A percentile compares a stretch with the other conserved stretches of the same genome.
Evolutionary conservation across 2,113 vertebrate genomes (phyloP).

Genomic region (Carassius auratus): DNA sequence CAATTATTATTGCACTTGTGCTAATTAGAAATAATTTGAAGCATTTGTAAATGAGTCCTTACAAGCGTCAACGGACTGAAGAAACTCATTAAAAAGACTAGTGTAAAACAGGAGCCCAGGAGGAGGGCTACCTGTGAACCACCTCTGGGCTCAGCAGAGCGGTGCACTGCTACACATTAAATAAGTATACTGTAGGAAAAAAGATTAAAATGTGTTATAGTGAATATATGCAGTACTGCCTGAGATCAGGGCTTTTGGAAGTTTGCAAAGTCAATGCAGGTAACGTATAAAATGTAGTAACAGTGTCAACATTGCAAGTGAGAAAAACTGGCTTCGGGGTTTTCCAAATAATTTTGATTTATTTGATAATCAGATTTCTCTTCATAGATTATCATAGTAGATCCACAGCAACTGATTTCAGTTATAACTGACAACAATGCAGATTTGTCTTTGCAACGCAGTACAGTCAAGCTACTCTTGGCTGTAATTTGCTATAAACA

Average conservation of each 20-base stretch:
- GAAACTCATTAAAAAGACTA: conserved; percentile 59
- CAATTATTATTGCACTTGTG: conserved; percentile 87
- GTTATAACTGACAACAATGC: not conserved
- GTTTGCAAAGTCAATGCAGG: not conserved
- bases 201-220: not conserved
- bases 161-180: not conserved
- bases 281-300: not conserved
- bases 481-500: not conserved
- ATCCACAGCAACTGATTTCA: not conserved
- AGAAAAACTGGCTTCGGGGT: not conserved
- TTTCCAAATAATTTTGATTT: not conserved
- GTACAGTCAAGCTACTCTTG: not conserved
- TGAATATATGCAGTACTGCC: not conserved
- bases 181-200: not conserved
- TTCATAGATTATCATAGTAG: not conserved
- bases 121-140: conserved; percentile 33
- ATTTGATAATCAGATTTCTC: not conserved
- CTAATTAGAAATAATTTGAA: conserved; percentile 90
- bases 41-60: conserved; percentile 83
- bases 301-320: not conserved
- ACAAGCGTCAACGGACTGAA: conserved; percentile 74
- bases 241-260: not conserved
- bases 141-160: not conserved
- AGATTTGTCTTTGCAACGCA: not conserved
- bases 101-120: conserved; percentile 37